Base-by-base conservation (phyloP, 2,797 vertebrate species). In the Holocentrus rufus region DNA sequence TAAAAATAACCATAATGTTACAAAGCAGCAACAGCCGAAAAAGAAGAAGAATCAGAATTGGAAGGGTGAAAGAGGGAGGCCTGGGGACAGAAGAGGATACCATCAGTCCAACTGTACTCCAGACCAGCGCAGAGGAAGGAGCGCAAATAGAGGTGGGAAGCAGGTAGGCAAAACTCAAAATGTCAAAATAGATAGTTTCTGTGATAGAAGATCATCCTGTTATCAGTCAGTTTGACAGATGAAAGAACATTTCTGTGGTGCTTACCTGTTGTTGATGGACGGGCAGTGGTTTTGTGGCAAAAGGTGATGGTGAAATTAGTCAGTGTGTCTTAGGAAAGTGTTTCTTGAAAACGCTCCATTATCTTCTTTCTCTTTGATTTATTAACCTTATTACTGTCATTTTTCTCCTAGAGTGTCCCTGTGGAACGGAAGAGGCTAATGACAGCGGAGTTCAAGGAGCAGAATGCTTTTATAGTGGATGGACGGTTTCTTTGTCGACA, bases 401-500 rank as follows among this genome's bases (percentile, higher is more conserved):
- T 7, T 72, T 68, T 76, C 20, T 69, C 15, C 52, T 7, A 94
- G 83, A 34, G 31, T 1, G 77, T 90, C 17, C 79, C 88, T 7
- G 58, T 13, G 50, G 57, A 82, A 9, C 20, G 80, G 62, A 88
- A 91, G 11, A 93, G 92, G 63, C 87, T 88, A 46, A 96, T 98
- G 95, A 92, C 94, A 53, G 93, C 95, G 76, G 96, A 97, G 80
- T 98, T 97, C 88, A 96, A 94, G 79, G 95, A 95, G 72, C 95
- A 95, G 82, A 95, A 98, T 36, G 94, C 90, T 0, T 64, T 97
- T 83, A 80, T 94, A 78, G 92, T 95, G 83, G 95, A 96, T 69
- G 96, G 96, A 75, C 95, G 94, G 66, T 91, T 95, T 25, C 87
- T 98, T 39, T 98, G 97, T 90, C 95, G 95, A 90, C 95, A 97